These are phyloP conservation scores for Perithous albicinctus DNA, from an alignment of 2,888 invertebrate species.

Conservation along the genomic window DNA sequence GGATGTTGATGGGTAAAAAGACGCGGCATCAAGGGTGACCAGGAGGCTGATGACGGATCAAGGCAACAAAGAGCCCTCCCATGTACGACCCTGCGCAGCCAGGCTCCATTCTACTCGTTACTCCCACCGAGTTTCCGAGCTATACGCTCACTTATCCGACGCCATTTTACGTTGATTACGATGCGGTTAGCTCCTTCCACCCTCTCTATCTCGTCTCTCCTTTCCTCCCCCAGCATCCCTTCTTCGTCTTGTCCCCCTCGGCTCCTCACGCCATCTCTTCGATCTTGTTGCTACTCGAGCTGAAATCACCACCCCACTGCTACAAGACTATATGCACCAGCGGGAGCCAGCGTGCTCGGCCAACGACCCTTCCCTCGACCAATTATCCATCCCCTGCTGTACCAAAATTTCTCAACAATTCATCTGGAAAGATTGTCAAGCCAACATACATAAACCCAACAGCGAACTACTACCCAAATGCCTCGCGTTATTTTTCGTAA, in stretches of 20 bases:
- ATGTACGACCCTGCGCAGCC: slow-evolving; percentile 62
- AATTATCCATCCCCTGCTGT: slow-evolving; percentile 50
- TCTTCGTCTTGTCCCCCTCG: too few relatives aligned
- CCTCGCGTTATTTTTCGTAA: slow-evolving; percentile 17
- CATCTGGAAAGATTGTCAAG: slow-evolving; percentile 54
- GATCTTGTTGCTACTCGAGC: slow-evolving; percentile 49
- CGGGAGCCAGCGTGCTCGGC: slow-evolving; percentile 61
- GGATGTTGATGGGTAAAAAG: slow-evolving; percentile 23
- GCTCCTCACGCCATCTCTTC: slow-evolving; percentile 52
- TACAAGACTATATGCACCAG: slow-evolving; percentile 68
- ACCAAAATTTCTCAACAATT: slow-evolving; percentile 54
- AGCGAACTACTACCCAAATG: slow-evolving; percentile 27
- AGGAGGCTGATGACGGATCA: slow-evolving; percentile 60
- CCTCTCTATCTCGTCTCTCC: slow-evolving; percentile 67
- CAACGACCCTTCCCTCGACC: slow-evolving; percentile 57
- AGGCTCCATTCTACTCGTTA: slow-evolving; percentile 63
- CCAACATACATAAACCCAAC: slow-evolving; percentile 14
- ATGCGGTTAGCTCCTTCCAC: slow-evolving; percentile 81
- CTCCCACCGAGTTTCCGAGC: slow-evolving; percentile 35
- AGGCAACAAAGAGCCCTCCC: slow-evolving; percentile 57
- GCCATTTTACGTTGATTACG: slow-evolving; percentile 83
- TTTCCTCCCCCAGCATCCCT: slow-evolving; percentile 36
- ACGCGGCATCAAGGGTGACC: slow-evolving; percentile 48
- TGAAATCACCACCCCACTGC: slow-evolving; percentile 58
- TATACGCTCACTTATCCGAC: slow-evolving; percentile 74